Percentiles rank a stretch among this genome's conserved stretches.
phyloP scores from a whole-genome alignment of 1,140 invertebrate genomes.

The Heterodera carotae region DNA sequence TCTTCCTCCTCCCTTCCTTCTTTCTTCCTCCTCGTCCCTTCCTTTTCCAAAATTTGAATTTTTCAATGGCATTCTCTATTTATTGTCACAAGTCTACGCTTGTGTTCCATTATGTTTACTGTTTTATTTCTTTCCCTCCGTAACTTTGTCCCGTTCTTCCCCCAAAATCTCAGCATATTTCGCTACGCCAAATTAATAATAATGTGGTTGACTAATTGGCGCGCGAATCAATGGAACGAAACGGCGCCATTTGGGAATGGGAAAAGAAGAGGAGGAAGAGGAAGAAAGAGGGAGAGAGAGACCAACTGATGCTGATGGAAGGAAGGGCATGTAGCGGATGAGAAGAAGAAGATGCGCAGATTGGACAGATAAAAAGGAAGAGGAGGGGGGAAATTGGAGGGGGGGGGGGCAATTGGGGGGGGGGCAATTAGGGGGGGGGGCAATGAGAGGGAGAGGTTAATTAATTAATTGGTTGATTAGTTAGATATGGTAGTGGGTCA shows the following conservation, averaged over 20 bases:
- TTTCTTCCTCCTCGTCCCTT: conserved; percentile 5
- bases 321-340: too few species aligned
- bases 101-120: neutral
- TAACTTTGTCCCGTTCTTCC: neutral
- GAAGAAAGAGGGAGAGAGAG: too few species aligned
- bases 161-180: neutral
- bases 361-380: too few species aligned
- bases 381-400: neutral
- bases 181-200: conserved; percentile 9
- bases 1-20: conserved; percentile 2
- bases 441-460: neutral
- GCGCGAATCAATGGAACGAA: neutral
- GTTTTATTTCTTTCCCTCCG: neutral
- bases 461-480: too few species aligned
- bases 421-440: neutral
- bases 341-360: too few species aligned
- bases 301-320: too few species aligned
- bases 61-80: too few species aligned
- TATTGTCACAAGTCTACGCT: neutral
- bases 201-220: conserved; percentile 11
- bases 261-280: neutral
- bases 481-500: too few species aligned
- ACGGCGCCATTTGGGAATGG: neutral
- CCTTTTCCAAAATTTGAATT: too few species aligned
- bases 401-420: neutral